Evolutionary conservation across 2,113 vertebrate genomes (phyloP).

Genomic region (Brachypodius melanocephalos): DNA sequence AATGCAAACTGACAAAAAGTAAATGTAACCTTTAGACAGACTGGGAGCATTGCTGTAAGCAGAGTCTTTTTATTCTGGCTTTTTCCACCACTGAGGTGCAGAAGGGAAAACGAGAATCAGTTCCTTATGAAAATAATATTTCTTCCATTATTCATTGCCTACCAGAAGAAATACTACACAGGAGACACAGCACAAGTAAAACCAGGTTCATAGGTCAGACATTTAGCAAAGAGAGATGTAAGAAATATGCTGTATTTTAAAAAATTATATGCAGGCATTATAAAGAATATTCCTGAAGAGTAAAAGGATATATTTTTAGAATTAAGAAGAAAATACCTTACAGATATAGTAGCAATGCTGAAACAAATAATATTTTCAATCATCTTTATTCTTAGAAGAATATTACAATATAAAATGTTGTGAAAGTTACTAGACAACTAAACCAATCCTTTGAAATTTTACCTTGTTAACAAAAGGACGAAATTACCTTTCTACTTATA

Average conservation of each 20-base stretch:
- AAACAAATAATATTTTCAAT: not conserved
- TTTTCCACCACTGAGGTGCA: not conserved
- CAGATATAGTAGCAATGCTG: not conserved
- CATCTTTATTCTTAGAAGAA: not conserved
- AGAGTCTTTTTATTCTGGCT: not conserved
- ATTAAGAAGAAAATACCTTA: not conserved
- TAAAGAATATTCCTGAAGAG: not conserved
- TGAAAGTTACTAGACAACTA: not conserved
- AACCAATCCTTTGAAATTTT: not conserved
- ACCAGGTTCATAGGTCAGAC: not conserved
- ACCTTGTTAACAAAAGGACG: not conserved
- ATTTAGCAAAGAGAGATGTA: not conserved
- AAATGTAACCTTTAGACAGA: conserved; percentile 7
- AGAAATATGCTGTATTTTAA: not conserved
- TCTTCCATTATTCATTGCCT: not conserved
- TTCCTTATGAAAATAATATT: not conserved
- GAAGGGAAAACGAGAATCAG: not conserved
- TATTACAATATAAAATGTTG: not conserved
- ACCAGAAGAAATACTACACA: not conserved
- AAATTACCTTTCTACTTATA: not conserved
- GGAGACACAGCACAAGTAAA: not conserved
- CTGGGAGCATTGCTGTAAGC: not conserved
- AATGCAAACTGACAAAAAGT: not conserved
- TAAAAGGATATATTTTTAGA: not conserved
- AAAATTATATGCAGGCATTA: not conserved